phyloP scores from a whole-genome alignment of 2,113 vertebrate genomes.

The Plotosus lineatus region DNA sequence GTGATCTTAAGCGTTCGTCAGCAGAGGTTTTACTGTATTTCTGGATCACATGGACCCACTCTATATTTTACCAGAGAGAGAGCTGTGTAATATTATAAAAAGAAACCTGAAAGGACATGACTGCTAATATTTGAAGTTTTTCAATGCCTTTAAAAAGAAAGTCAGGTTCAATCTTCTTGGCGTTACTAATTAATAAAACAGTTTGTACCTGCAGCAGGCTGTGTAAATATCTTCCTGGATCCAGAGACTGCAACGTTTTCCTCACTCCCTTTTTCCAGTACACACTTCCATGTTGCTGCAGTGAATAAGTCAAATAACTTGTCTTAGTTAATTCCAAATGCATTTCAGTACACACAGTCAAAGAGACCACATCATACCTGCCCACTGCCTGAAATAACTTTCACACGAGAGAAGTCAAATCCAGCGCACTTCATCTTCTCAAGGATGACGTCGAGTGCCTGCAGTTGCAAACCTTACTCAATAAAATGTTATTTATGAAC shows the following conservation, averaged over 20 bases:
- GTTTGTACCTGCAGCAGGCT: constrained; percentile 79
- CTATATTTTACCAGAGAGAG: background rate
- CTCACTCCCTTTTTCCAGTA: constrained; percentile 85
- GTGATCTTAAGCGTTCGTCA: too few species aligned
- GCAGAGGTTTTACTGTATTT: too few species aligned
- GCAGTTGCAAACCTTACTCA: constrained; percentile 28
- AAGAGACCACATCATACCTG: constrained; percentile 75
- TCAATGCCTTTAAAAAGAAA: constrained; percentile 12
- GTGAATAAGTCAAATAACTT: background rate
- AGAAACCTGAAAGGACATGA: background rate
- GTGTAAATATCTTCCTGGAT: constrained; percentile 69
- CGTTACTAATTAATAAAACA: background rate
- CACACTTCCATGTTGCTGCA: constrained; percentile 93
- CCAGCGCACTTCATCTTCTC: constrained; percentile 83
- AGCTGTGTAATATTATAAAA: constrained; percentile 6
- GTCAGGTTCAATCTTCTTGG: background rate
- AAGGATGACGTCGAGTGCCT: constrained; percentile 90
- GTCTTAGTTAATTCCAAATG: constrained; percentile 16
- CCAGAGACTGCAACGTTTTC: constrained; percentile 67
- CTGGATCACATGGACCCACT: background rate
- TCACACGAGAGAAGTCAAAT: constrained; percentile 83
- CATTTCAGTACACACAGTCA: background rate
- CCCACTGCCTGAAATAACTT: constrained; percentile 87
- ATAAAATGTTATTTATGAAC: background rate
- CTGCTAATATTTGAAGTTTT: constrained; percentile 13